These are phyloP conservation scores for Gadopsis bispinosus DNA, from an alignment of 2,797 vertebrate genomes.

Conservation along the genomic window DNA sequence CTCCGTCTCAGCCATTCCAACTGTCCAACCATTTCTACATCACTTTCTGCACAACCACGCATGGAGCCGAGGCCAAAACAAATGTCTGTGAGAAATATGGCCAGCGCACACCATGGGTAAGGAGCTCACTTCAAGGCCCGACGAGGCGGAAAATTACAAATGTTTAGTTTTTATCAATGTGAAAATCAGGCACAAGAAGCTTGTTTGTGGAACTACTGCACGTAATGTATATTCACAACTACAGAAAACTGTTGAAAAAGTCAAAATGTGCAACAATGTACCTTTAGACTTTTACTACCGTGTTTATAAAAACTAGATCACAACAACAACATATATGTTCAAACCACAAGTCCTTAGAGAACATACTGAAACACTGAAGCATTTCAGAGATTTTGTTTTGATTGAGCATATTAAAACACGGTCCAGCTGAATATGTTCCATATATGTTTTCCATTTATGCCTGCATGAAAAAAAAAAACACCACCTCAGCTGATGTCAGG, in stretches of 20 bases:
- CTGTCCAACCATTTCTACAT: slow-evolving; percentile 86
- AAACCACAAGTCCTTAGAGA: background rate
- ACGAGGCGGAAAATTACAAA: background rate
- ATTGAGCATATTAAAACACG: slow-evolving; percentile 84
- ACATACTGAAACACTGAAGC: slow-evolving; percentile 82
- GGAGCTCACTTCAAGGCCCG: background rate
- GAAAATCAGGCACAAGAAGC: background rate
- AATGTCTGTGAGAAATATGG: slow-evolving; percentile 78
- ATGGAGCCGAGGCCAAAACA: slow-evolving; percentile 62
- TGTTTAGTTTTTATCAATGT: background rate
- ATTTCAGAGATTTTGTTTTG: slow-evolving; percentile 86
- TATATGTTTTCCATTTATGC: slow-evolving; percentile 91
- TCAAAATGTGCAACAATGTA: background rate
- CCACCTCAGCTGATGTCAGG: slow-evolving; percentile 86
- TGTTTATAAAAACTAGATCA: background rate
- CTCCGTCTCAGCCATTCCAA: slow-evolving; percentile 86
- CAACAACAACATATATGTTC: background rate
- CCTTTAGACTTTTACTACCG: background rate
- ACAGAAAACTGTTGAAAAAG: background rate
- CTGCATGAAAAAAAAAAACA: slow-evolving; percentile 84
- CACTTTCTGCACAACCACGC: slow-evolving; percentile 79
- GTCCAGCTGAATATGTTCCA: slow-evolving; percentile 89
- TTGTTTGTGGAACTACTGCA: background rate
- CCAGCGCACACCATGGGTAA: slow-evolving; percentile 19
- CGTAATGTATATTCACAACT: background rate